A percentile compares a stretch with the other conserved stretches of the same genome.
Conservation (phyloP, 2,113 vertebrate species). For the Pterocles gutturalis region DNA sequence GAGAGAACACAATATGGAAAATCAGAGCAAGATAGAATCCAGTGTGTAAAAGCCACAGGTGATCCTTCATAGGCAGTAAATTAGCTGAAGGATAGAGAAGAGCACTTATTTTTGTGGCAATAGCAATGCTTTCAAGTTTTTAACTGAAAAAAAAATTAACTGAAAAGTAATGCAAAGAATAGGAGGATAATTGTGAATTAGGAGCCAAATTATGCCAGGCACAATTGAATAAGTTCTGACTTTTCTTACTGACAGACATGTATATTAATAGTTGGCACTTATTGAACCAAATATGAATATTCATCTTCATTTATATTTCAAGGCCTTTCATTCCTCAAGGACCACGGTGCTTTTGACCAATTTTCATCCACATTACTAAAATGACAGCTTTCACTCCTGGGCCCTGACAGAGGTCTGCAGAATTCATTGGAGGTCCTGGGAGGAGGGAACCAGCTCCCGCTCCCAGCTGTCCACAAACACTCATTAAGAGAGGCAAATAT, state of each 20-base stretch:
- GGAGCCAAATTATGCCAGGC: slow-evolving; percentile 88
- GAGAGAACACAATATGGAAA: not conserved
- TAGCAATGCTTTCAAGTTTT: not conserved
- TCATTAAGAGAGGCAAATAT: slow-evolving; percentile 99
- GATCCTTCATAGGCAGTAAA: slow-evolving; percentile 3
- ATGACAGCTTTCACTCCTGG: slow-evolving; percentile 98
- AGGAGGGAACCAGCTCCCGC: slow-evolving; percentile 85
- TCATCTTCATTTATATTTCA: slow-evolving; percentile 99
- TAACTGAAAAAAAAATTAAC: slow-evolving; percentile 18
- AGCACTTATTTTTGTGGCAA: not conserved
- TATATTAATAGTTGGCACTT: slow-evolving; percentile 99
- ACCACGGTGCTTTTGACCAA: slow-evolving; percentile 89
- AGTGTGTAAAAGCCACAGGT: slow-evolving; percentile 41
- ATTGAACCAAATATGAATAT: slow-evolving; percentile 99
- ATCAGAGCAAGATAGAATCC: not conserved
- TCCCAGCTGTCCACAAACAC: slow-evolving; percentile 99
- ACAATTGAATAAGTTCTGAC: slow-evolving; percentile 82
- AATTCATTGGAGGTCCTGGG: slow-evolving; percentile 91
- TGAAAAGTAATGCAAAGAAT: slow-evolving; percentile 75
- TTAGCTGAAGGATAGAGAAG: not conserved
- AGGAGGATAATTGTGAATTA: slow-evolving; percentile 90
- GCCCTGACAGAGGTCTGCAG: slow-evolving; percentile 97
- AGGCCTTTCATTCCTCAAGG: slow-evolving; percentile 93
- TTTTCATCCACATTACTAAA: slow-evolving; percentile 94
- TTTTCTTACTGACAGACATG: slow-evolving; percentile 94